Base-by-base conservation (phyloP, 2,113 vertebrate species). In the Ivindomyrus marchei region DNA sequence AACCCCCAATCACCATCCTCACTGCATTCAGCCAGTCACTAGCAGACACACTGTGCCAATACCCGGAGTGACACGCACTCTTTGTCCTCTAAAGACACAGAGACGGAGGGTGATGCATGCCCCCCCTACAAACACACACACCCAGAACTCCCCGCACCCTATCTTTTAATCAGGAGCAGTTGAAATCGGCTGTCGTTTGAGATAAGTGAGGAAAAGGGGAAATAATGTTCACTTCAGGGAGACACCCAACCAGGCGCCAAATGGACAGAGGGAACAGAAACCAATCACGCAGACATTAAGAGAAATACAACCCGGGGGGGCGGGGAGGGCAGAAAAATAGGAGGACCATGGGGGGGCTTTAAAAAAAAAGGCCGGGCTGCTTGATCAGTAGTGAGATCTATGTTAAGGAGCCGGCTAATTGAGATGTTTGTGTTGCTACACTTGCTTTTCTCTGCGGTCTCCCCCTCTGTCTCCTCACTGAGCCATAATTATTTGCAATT, bases 401-500 rank as follows among this genome's bases (percentile, higher is more conserved):
- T 96, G 96, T 97, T 97, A 97, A 98, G 96, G 96, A 97, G 95
- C 96, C 95, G 94, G 96, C 97, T 98, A 98, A 98, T 98, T 98
- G 97, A 97, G 97, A 96, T 98, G 97, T 98, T 99, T 98, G 97
- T 97, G 97, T 98, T 98, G 97, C 97, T 97, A 96, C 95, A 96
- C 97, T 97, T 96, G 96, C 96, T 97, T 97, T 93, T 97, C 96
- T 97, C 97, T 91, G 92, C 91, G 92, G 91, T 94, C 93, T 90
- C 92, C 15, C 91, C 92, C 91, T 94, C 94, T 97, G 96, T 96
- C 96, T 97, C 96, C 97, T 97, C 97, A 96, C 97, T 94, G 97
- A 97, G 97, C 96, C 97, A 96, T 98, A 99, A 99, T 99, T 99
- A 99, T 98, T 99, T 99, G 98, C 98, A 99, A 99, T 99, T 99